Percentiles rank a stretch among this genome's conserved stretches.
Evolutionary conservation across 2,888 invertebrate species (phyloP).

Genomic region (Gymnocheta viridis): DNA sequence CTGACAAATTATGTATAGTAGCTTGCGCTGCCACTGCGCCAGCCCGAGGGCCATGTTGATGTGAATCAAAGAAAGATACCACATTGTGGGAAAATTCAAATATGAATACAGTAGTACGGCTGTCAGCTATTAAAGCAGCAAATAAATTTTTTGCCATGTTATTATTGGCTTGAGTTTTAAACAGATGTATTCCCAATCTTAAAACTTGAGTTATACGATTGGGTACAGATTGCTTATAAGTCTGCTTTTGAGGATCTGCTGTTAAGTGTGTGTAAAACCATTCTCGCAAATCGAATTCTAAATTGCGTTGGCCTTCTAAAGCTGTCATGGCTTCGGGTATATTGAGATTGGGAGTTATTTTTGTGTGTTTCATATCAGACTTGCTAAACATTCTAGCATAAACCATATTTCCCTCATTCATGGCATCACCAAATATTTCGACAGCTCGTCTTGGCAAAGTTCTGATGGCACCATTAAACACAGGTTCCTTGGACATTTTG

Average conservation of each 20-base stretch:
- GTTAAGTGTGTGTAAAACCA: constrained; percentile 79
- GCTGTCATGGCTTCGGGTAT: constrained; percentile 83
- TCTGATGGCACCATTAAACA: constrained; percentile 69
- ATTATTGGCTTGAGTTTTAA: constrained; percentile 68
- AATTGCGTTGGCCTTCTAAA: constrained; percentile 78
- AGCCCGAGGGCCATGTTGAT: constrained; percentile 76
- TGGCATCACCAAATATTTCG: constrained; percentile 83
- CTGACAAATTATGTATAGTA: constrained; percentile 73
- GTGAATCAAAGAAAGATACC: constrained; percentile 77
- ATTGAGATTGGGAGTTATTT: constrained; percentile 81
- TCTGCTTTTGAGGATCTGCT: constrained; percentile 74
- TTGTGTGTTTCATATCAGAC: background rate
- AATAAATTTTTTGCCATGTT: constrained; percentile 71
- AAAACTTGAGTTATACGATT: constrained; percentile 75
- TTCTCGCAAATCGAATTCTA: constrained; percentile 76
- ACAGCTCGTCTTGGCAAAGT: constrained; percentile 80
- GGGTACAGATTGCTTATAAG: constrained; percentile 75
- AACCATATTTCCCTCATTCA: constrained; percentile 84
- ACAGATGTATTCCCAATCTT: constrained; percentile 76
- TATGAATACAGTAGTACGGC: constrained; percentile 77
- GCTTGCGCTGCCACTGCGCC: constrained; percentile 78
- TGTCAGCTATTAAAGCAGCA: constrained; percentile 78
- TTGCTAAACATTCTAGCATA: constrained; percentile 82
- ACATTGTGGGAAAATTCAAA: constrained; percentile 76
- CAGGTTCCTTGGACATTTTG: constrained; percentile 78